Base-by-base conservation (phyloP, 37 sponge, comb jelly and placozoan genomes). In the Tethya wilhelma region DNA sequence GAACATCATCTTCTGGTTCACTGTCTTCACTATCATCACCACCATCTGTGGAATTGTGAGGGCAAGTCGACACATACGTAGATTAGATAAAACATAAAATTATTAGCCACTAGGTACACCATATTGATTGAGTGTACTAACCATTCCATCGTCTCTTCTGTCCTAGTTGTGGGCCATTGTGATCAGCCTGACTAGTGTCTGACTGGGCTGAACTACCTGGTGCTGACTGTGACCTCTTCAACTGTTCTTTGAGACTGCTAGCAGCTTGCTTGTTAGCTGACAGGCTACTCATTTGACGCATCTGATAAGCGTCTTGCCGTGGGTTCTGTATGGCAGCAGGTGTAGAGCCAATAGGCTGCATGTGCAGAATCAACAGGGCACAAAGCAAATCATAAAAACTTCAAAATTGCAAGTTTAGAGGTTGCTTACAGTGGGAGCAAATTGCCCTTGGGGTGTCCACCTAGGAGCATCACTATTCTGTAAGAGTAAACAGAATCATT, bases 241-340 rank as follows among this genome's bases (percentile, higher is more conserved):
- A 60, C 38, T 38, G 30, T 4, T 39, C 62, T 31, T 69, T 83
- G 25, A 92, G 71, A 57, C 69, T 66, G 11, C 60, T 41, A 8
- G 93, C 93, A 33, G 88, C 93, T 29, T n/a, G 57, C 43, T 87
- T 26, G 64, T 92, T 92, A 39, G 84, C 58, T 2, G 79, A 37
- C 12, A 72, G n/a, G 65, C 65, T 72, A 4, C 29, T n/a, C 29
- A 64, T 45, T n/a, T n/a, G n/a, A 5, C 93, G 39, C 81, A 88
- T 88, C 45, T 87, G 85, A 49, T 87, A 84, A 1, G 93, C 93
- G 38, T 92, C 93, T 41, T 80, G 89, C 17, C 93, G 72, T 39
- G 84, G 57, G 44, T 79, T 74, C 3, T 57, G 56, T 12, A 84
- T 59, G 2, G 90, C 84, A 30, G 75, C 7, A 31, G 90, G 70